Percentiles rank a stretch among this genome's conserved stretches.
phyloP scores from a whole-genome alignment of 1,140 invertebrate genomes.

The Sogatella furcifera region DNA sequence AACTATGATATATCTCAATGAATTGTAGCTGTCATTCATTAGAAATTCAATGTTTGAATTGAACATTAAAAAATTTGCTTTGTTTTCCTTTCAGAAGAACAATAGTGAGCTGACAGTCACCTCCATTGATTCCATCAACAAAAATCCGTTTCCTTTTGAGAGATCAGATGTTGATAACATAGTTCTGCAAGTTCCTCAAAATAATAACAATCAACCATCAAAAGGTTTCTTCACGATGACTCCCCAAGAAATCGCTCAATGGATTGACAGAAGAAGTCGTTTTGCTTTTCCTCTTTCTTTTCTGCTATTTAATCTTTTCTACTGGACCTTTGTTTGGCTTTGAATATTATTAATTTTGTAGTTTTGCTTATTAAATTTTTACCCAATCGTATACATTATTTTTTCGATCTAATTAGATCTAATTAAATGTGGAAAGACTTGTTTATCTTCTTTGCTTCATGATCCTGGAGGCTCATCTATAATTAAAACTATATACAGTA shows the following conservation, averaged over 20 bases:
- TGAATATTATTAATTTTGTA: too few species aligned
- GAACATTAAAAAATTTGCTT: too few species aligned
- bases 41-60: too few species aligned
- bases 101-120: background rate
- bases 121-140: background rate
- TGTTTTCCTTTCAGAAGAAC: background rate
- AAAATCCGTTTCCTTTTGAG: background rate
- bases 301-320: constrained; percentile 70
- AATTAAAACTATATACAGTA: too few species aligned
- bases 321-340: constrained; percentile 51
- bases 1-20: too few species aligned
- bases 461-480: too few species aligned
- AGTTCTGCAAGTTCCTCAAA: background rate
- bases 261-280: constrained; percentile 71
- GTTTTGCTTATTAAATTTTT: too few species aligned
- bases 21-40: too few species aligned
- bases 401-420: too few species aligned
- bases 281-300: constrained; percentile 67
- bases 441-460: too few species aligned
- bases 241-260: constrained; percentile 73
- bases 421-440: too few species aligned
- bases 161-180: background rate
- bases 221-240: constrained; percentile 69
- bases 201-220: constrained; percentile 24
- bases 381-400: too few species aligned